These are phyloP conservation scores for Aleadryas rufinucha DNA, from an alignment of 2,113 vertebrate genomes.

Conservation along the genomic window DNA sequence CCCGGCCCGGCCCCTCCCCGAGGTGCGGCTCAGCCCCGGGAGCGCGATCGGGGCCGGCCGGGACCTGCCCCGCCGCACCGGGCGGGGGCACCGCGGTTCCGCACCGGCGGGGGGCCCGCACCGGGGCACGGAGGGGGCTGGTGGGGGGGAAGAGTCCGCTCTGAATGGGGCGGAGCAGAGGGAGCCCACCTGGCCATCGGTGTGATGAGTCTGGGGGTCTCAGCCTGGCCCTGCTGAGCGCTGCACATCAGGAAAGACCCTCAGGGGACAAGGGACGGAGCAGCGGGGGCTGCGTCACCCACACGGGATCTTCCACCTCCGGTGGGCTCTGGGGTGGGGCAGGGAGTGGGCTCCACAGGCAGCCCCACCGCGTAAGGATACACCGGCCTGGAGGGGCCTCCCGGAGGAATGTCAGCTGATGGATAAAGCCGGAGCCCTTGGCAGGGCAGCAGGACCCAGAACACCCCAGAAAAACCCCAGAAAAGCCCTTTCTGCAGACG, in stretches of 20 bases:
- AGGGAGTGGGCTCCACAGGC: fast-evolving
- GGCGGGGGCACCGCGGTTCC: background rate
- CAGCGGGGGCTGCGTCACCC: background rate
- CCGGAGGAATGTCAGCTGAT: conserved; percentile 57
- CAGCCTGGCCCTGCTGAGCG: background rate
- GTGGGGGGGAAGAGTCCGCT: background rate
- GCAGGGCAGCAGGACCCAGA: background rate
- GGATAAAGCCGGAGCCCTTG: conserved; percentile 17
- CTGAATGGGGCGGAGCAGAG: background rate
- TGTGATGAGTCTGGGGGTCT: background rate
- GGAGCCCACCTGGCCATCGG: background rate
- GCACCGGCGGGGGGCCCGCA: background rate
- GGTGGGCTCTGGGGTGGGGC: background rate
- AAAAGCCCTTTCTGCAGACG: background rate
- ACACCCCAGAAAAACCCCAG: background rate
- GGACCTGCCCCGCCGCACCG: no score
- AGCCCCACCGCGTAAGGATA: background rate
- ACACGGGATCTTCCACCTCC: background rate
- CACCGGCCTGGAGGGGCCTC: conserved; percentile 30
- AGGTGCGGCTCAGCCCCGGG: no score
- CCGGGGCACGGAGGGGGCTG: background rate
- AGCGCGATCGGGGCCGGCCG: no score
- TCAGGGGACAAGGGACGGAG: background rate
- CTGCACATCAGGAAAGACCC: background rate
- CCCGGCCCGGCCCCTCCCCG: no score